These are phyloP conservation scores for Xiphydria camelus DNA, from an alignment of 2,888 invertebrate species.

Conservation along the genomic window DNA sequence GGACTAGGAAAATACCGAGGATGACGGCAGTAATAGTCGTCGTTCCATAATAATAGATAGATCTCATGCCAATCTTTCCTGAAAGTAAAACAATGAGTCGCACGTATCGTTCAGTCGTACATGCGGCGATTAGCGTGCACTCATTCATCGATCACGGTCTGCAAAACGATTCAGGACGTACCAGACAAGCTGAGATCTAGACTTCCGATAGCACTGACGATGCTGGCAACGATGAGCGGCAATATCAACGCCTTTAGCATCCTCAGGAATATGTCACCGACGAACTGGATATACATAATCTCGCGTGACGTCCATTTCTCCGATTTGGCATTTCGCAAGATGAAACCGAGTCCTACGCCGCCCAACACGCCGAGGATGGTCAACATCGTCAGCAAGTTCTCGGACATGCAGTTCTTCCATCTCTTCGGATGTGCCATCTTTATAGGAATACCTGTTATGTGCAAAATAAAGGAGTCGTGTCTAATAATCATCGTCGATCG, in stretches of 20 bases:
- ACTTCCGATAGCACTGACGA: slow-evolving; percentile 71
- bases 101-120: too few species aligned
- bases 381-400: slow-evolving; percentile 63
- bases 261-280: slow-evolving; percentile 72
- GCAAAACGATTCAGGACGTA: too few species aligned
- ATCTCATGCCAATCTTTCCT: slow-evolving; percentile 66
- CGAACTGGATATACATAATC: slow-evolving; percentile 71
- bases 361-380: slow-evolving; percentile 64
- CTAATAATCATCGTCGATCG: too few species aligned
- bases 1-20: slow-evolving; percentile 72
- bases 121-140: too few species aligned
- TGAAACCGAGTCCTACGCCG: slow-evolving; percentile 62
- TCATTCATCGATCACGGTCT: too few species aligned
- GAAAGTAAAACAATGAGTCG: slow-evolving; percentile 9
- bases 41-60: slow-evolving; percentile 69
- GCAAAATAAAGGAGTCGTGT: too few species aligned
- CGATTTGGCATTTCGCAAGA: slow-evolving; percentile 52
- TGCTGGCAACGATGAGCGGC: slow-evolving; percentile 71
- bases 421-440: slow-evolving; percentile 39
- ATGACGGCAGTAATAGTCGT: slow-evolving; percentile 73
- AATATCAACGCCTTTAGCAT: slow-evolving; percentile 76
- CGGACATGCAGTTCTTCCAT: slow-evolving; percentile 43
- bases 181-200: slow-evolving; percentile 71
- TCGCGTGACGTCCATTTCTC: slow-evolving; percentile 63
- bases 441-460: neutral